Conservation (phyloP, 2,113 vertebrate species). For the Sorex araneus region DNA sequence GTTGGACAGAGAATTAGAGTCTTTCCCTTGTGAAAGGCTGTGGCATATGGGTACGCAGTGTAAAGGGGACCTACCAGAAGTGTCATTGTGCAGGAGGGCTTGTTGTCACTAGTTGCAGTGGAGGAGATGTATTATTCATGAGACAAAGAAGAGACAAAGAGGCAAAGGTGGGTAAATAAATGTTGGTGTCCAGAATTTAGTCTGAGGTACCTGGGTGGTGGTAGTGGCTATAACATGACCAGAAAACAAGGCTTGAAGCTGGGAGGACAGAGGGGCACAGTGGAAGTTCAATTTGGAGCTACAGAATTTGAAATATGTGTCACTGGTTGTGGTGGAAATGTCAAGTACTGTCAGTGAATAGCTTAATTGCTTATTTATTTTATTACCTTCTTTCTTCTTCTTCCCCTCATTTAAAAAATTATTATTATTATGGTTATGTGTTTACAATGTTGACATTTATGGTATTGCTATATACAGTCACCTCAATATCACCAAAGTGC, state of each 20-base stretch:
- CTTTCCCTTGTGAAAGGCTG: not conserved
- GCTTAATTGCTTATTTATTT: not conserved
- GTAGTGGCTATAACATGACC: not conserved
- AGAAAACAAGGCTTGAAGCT: not conserved
- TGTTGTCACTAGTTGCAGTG: not conserved
- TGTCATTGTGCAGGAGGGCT: not conserved
- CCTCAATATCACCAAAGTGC: too few relatives aligned
- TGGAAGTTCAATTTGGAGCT: not conserved
- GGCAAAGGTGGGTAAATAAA: not conserved
- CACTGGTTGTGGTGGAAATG: not conserved
- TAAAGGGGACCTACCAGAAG: not conserved
- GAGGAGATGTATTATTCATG: not conserved
- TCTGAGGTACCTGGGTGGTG: not conserved
- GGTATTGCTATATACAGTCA: too few relatives aligned
- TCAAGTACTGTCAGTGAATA: not conserved
- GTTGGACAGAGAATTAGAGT: not conserved
- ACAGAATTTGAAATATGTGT: conserved; percentile 2
- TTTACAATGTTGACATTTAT: too few relatives aligned
- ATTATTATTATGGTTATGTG: too few relatives aligned
- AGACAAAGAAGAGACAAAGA: not conserved
- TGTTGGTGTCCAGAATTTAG: not conserved
- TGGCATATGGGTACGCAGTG: not conserved
- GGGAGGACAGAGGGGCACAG: not conserved
- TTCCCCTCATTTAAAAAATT: too few relatives aligned
- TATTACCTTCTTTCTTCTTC: too few relatives aligned